These are phyloP conservation scores for Heterotilapia buettikoferi DNA, from an alignment of 2,113 vertebrate genomes.

Conservation along the genomic window DNA sequence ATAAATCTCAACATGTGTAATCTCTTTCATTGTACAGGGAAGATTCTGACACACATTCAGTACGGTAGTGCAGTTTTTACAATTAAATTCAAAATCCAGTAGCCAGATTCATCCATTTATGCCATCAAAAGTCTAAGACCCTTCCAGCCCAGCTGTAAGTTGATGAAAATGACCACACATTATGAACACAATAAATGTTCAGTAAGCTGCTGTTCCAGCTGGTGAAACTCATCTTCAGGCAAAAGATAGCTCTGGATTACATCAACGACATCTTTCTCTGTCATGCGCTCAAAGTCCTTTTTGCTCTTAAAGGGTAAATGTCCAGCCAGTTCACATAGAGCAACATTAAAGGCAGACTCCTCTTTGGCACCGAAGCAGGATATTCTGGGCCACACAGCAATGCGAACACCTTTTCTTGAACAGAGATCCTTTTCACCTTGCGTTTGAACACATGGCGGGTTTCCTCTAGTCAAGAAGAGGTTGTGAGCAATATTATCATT, in stretches of 20 bases:
- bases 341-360: conserved; percentile 80
- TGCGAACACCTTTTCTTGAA: conserved; percentile 70
- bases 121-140: not conserved
- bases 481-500: conserved; percentile 80
- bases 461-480: conserved; percentile 81
- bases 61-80: fast-evolving
- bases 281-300: conserved; percentile 69
- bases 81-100: not conserved
- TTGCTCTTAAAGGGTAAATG: conserved; percentile 80
- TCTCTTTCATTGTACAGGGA: not conserved
- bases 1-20: not conserved
- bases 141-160: not conserved
- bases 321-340: conserved; percentile 89
- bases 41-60: not conserved
- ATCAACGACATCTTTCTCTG: conserved; percentile 70
- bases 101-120: not conserved
- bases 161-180: not conserved
- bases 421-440: not conserved
- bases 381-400: conserved; percentile 80
- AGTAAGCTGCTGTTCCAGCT: conserved; percentile 67
- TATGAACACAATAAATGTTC: conserved; percentile 40
- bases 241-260: conserved; percentile 73
- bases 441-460: conserved; percentile 39
- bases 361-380: conserved; percentile 82
- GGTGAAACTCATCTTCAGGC: conserved; percentile 62